Base-by-base conservation (phyloP, 2,888 invertebrate genomes). In the Theretra japonica region DNA sequence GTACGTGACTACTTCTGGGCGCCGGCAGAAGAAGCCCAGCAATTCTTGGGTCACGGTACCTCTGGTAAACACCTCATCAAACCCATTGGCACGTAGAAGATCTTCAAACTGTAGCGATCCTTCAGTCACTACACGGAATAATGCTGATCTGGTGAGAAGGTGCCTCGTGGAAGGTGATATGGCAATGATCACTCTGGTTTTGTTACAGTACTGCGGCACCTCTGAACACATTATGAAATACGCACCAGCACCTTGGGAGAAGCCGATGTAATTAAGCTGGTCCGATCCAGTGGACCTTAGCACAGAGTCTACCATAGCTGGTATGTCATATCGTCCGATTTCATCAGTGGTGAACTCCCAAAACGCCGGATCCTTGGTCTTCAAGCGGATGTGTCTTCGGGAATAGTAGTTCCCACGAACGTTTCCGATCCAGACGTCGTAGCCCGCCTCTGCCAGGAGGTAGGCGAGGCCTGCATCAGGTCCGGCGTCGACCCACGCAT, bases 331-430 rank as follows among this genome's bases (percentile, higher is more conserved):
- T 28, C 90, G 83, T 0, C 96, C 97, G 83, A 98, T 97, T 83
- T 97, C 96, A 82, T 98, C 97, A 92, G 96, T 97, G 72, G 96
- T 96, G 79, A 95, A 96, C 58, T 95, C 82, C 96, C 96, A 96
- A 81, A 93, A 96, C 48, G 89, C 82, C 2, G 82, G 48, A 56
- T 95, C 90, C 1, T 80, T 83, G 0, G 92, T 86, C 69, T 91
- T 75, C 80, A 92, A 77, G 0, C 81, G 83, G 71, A 74, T 71
- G 30, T 97, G 97, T 17, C 84, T 88, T 48, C 90, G 86, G 19
- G 95, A 93, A 80, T 95, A 96, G 30, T 76, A 69, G 69, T 76
- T 81, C 1, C 82, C 82, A 23, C 83, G 74, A 0, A 70, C 73
- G 59, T 79, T 83, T 6, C 77, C 81, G 1, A 82, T 73, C 83